Evolutionary conservation across 1,140 invertebrate genomes (phyloP).

Genomic region (Lasaia peninsularis): DNA sequence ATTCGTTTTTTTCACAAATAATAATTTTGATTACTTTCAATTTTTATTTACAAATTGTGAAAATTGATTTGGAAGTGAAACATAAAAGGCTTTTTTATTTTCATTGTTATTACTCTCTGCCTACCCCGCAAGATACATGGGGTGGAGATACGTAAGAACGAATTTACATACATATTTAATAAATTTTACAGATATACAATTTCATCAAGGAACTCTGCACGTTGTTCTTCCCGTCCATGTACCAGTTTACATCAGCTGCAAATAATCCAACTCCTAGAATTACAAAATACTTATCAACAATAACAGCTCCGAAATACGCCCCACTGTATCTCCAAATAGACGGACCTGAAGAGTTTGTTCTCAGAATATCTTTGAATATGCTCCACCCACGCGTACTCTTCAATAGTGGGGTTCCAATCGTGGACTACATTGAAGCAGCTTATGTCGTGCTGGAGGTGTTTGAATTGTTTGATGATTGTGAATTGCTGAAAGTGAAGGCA

Average conservation of each 20-base stretch:
- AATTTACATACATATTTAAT: too few relatives aligned
- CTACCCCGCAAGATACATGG: too few relatives aligned
- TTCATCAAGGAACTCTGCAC: conserved; percentile 30
- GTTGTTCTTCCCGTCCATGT: conserved; percentile 50
- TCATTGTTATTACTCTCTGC: too few relatives aligned
- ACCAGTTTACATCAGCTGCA: conserved; percentile 41
- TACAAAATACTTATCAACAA: conserved; percentile 33
- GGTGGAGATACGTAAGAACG: too few relatives aligned
- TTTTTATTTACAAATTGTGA: too few relatives aligned
- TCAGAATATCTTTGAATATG: conserved; percentile 44
- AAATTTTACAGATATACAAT: conserved; percentile 34
- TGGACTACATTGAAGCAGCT: conserved; percentile 46
- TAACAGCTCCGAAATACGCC: conserved; percentile 43
- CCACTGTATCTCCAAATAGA: conserved; percentile 63
- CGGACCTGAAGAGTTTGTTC: conserved; percentile 40
- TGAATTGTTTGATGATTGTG: conserved; percentile 54
- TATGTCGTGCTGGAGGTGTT: conserved; percentile 55
- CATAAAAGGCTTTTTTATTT: too few relatives aligned
- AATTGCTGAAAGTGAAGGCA: conserved; percentile 38
- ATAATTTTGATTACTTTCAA: too few relatives aligned
- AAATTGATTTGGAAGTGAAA: too few relatives aligned
- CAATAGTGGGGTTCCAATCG: conserved; percentile 41
- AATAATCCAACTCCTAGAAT: conserved; percentile 41
- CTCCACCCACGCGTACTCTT: conserved; percentile 52
- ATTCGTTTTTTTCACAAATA: too few relatives aligned